Conservation (phyloP, 2,797 vertebrate species). For the Clarias laeviceps region DNA sequence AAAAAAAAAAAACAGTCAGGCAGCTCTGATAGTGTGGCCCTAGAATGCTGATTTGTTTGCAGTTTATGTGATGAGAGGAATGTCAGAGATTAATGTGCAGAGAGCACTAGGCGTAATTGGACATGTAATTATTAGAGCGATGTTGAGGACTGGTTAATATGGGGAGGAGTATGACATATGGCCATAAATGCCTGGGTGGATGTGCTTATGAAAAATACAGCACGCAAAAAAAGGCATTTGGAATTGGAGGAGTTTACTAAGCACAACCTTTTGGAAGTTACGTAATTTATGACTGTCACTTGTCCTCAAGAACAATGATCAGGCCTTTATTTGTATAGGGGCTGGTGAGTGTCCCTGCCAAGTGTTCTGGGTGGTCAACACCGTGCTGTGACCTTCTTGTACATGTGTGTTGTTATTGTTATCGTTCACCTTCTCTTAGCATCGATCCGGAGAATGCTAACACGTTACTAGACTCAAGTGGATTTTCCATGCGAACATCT, state of each 20-base stretch:
- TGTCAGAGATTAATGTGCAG: constrained; percentile 57
- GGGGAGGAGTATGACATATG: constrained; percentile 53
- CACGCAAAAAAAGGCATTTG: background rate
- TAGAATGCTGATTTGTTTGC: constrained; percentile 51
- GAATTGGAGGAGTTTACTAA: background rate
- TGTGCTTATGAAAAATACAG: constrained; percentile 44
- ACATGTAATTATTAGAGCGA: constrained; percentile 55
- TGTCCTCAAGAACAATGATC: background rate
- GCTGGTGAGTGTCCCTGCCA: constrained; percentile 8
- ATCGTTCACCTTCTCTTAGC: background rate
- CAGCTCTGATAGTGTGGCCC: constrained; percentile 35
- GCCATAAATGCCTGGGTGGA: constrained; percentile 45
- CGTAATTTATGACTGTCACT: background rate
- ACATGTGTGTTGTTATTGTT: constrained; percentile 21
- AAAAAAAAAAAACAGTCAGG: constrained; percentile 44
- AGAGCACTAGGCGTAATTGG: constrained; percentile 50
- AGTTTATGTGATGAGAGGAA: constrained; percentile 31
- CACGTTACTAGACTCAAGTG: background rate
- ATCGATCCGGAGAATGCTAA: background rate
- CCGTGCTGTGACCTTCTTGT: constrained; percentile 44
- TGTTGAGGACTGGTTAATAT: constrained; percentile 49
- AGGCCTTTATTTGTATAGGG: background rate
- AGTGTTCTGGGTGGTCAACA: background rate
- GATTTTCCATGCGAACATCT: background rate
- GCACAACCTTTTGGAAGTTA: background rate